These are phyloP conservation scores for Sacculina carcini DNA, from an alignment of 2,888 invertebrate species.

Conservation along the genomic window DNA sequence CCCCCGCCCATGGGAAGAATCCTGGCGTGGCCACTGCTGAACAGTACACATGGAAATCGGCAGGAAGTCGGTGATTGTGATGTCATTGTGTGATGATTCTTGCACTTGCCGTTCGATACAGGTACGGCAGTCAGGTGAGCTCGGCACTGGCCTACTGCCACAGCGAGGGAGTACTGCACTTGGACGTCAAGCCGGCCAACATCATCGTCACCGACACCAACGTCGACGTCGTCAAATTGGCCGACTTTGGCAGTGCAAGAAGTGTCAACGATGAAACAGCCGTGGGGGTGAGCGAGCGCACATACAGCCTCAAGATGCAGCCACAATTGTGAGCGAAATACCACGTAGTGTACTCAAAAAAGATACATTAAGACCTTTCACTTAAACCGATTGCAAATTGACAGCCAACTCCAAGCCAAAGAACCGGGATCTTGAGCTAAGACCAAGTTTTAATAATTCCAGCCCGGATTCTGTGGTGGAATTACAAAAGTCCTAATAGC, in stretches of 20 bases:
- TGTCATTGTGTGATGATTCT: background rate
- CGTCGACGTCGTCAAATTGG: background rate
- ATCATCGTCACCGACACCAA: background rate
- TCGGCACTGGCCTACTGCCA: background rate
- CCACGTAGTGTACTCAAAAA: no score
- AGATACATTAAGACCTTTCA: no score
- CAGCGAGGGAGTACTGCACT: background rate
- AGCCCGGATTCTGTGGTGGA: background rate
- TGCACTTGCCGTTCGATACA: background rate
- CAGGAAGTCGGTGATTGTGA: no score
- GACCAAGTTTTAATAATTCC: no score
- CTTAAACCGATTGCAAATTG: no score
- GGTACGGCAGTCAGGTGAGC: background rate
- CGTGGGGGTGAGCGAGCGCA: background rate
- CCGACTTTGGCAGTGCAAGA: background rate
- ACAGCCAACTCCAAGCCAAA: no score
- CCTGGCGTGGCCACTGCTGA: no score
- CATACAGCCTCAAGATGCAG: no score
- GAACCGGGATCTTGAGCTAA: no score
- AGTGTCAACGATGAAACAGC: background rate
- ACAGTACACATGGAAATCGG: no score
- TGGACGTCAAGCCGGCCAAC: slow-evolving; percentile 1
- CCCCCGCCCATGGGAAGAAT: no score
- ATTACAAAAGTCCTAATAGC: background rate
- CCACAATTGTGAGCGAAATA: no score